Evolutionary conservation across 2,888 invertebrate genomes (phyloP), one percentile per base, ranked within the genome.

Genomic region (Netelia virgata): DNA sequence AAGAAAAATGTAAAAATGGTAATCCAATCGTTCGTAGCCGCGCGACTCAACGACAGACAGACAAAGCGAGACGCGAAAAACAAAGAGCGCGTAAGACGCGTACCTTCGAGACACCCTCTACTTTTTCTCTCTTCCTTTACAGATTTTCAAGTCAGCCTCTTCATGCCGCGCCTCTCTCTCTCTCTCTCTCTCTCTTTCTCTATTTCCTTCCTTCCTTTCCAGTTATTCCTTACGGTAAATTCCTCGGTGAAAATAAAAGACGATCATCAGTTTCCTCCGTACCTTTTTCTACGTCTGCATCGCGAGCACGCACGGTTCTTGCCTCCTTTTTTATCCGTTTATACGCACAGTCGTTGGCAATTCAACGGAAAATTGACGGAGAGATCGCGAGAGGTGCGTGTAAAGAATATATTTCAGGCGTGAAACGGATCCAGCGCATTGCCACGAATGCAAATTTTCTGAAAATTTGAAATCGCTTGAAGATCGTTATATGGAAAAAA

Each of bases 1-100:
- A 59, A 23, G 3, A 59, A 61, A 87, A 79, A 86, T 79, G 86
- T 86, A 91, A 89, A 90, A 89, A 90, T 89, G 90, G 87, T 89
- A 90, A 91, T 91, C 88, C 88, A 87, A 85, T 88, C 89, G 89
- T 88, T 90, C 87, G 82, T 84, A 80, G 74, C 28, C 72, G 16
- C 55, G 53, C 43, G 63, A 28, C 84, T 28, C 9, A n/a, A 57
- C 23, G 69, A 50, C 23, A 74, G 73, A 59, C 18, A 14, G 68
- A 79, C 36, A 66, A 73, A 50, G 16, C 41, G n/a, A 43, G 41
- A 66, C 18, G 64, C 55, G 55, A 69, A 23, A 43, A 75, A 84
- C 73, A 69, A 83, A 72, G 68, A 36, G 66, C 20, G 14, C 59
- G 53, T 28, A 28, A 28, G 3, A 3, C 28, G 28, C 28, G 28